Evolutionary conservation across 2,888 invertebrate species (phyloP).

Genomic region (Argyresthia albistria): DNA sequence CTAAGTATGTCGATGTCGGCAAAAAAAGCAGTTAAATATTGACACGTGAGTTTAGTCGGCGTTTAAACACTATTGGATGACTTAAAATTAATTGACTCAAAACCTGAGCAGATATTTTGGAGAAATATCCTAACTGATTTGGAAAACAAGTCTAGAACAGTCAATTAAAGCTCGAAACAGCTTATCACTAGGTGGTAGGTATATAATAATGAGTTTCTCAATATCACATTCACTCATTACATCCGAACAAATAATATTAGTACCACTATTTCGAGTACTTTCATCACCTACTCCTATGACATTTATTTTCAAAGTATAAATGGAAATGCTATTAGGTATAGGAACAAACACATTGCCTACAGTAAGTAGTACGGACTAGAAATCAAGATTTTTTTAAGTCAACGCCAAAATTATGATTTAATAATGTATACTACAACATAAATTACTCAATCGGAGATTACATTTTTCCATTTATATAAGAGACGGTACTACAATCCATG

Average conservation of each 20-base stretch:
- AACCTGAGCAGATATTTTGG: slow-evolving; percentile 43
- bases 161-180: slow-evolving; percentile 18
- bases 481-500: neutral
- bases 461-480: no score
- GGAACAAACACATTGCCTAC: slow-evolving; percentile 42
- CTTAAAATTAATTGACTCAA: slow-evolving; percentile 69
- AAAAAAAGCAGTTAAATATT: slow-evolving; percentile 19
- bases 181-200: slow-evolving; percentile 49
- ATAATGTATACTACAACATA: slow-evolving; percentile 29
- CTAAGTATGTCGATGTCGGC: slow-evolving; percentile 37
- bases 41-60: slow-evolving; percentile 33
- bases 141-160: neutral
- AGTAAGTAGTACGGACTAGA: slow-evolving; percentile 63
- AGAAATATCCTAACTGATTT: slow-evolving; percentile 28
- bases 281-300: slow-evolving; percentile 34
- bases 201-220: slow-evolving; percentile 32
- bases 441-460: neutral
- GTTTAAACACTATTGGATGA: slow-evolving; percentile 53
- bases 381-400: slow-evolving; percentile 31
- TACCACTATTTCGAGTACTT: slow-evolving; percentile 36
- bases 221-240: slow-evolving; percentile 55
- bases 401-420: slow-evolving; percentile 27
- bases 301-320: slow-evolving; percentile 26
- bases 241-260: slow-evolving; percentile 36
- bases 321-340: slow-evolving; percentile 35